Evolutionary conservation across 1,140 invertebrate species (phyloP).

Genomic region (Plectus sambesii): DNA sequence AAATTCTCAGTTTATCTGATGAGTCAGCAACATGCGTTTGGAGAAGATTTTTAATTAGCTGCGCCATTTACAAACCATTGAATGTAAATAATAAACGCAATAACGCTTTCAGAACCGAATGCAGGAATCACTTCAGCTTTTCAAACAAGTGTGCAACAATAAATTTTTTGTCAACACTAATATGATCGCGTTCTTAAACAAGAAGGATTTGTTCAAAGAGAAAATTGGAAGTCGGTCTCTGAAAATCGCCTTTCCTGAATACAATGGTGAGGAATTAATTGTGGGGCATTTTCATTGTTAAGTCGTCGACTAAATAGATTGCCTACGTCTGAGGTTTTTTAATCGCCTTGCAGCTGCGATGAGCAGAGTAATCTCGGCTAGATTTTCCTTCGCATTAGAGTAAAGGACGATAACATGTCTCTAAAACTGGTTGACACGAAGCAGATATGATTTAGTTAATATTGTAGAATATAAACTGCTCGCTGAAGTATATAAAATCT

Average conservation of each 20-base stretch:
- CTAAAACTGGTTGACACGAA: too few species aligned
- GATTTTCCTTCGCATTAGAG: too few species aligned
- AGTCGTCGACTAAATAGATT: neutral
- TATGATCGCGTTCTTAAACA: slow-evolving; percentile 41
- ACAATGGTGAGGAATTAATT: too few species aligned
- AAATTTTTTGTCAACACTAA: slow-evolving; percentile 48
- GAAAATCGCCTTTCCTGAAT: neutral
- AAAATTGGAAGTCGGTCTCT: slow-evolving; percentile 19
- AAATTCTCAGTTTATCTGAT: slow-evolving; percentile 2
- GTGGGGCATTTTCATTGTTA: neutral
- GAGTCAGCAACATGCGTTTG: neutral
- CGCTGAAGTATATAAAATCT: too few species aligned
- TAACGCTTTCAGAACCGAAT: slow-evolving; percentile 46
- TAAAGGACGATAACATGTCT: too few species aligned
- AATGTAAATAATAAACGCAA: slow-evolving; percentile 2
- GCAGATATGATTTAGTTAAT: too few species aligned
- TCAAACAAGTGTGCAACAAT: slow-evolving; percentile 58
- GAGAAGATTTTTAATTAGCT: neutral
- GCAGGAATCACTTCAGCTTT: slow-evolving; percentile 55
- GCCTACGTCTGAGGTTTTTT: too few species aligned
- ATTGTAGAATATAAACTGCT: too few species aligned
- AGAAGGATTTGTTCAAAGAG: slow-evolving; percentile 22
- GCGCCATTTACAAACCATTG: neutral
- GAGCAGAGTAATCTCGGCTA: too few species aligned
- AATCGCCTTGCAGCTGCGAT: too few species aligned